These are phyloP conservation scores for Miltochrista miniata DNA, from an alignment of 2,888 invertebrate species.

Conservation along the genomic window DNA sequence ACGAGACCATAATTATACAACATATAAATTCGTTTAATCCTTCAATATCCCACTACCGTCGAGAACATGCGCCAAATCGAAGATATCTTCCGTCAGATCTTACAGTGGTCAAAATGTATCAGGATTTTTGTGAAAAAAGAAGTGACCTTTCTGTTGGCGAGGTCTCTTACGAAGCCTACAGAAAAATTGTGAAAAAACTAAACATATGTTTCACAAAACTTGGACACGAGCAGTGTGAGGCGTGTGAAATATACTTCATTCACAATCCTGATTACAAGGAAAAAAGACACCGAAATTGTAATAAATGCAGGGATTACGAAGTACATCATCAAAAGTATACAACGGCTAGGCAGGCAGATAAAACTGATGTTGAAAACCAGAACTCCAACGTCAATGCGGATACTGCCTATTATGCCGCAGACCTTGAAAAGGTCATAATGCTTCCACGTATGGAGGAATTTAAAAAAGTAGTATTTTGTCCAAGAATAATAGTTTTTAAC, in stretches of 20 bases:
- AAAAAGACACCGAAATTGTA: not conserved
- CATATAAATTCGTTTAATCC: constrained; percentile 4
- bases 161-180: constrained; percentile 1
- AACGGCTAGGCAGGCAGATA: not conserved
- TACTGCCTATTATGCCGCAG: constrained; percentile 1
- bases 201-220: constrained; percentile 12
- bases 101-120: constrained; percentile 2
- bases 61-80: constrained; percentile 5
- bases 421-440: constrained; percentile 23
- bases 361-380: not conserved
- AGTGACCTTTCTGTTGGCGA: not conserved
- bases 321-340: not conserved
- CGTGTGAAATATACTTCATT: not conserved
- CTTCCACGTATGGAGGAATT: constrained; percentile 38
- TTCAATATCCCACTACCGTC: constrained; percentile 4
- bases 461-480: constrained; percentile 32
- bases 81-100: constrained; percentile 4
- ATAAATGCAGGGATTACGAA: not conserved
- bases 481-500: constrained; percentile 17
- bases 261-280: not conserved
- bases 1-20: not conserved
- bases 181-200: constrained; percentile 10
- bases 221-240: constrained; percentile 16
- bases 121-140: not conserved
- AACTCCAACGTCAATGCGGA: constrained; percentile 4